Percentiles rank a stretch among this genome's conserved stretches.
Conservation (phyloP, 2,113 vertebrate genomes). For the Varanus salvator region DNA sequence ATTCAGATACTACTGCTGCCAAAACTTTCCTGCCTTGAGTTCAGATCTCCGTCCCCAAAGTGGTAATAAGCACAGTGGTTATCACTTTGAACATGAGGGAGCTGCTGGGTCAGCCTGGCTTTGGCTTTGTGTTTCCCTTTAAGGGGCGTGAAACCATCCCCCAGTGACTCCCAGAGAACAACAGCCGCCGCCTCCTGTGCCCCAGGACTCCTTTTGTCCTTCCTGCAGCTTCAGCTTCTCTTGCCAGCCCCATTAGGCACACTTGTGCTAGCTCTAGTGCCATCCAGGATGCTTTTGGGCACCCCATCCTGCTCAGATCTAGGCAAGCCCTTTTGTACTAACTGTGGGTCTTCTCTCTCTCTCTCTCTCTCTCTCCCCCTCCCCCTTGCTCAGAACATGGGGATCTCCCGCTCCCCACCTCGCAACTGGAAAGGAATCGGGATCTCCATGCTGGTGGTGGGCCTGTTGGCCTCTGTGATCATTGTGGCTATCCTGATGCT, state of each 20-base stretch:
- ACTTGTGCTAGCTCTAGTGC: neutral
- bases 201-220: too few species aligned
- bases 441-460: slow-evolving; percentile 16
- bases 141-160: too few species aligned
- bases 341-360: neutral
- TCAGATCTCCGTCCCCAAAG: too few species aligned
- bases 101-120: too few species aligned
- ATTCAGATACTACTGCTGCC: too few species aligned
- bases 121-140: neutral
- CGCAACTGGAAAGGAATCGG: slow-evolving; percentile 30
- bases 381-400: neutral
- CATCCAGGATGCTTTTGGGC: too few species aligned
- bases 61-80: too few species aligned
- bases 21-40: too few species aligned
- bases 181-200: neutral
- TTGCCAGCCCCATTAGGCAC: neutral
- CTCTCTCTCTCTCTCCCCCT: too few species aligned
- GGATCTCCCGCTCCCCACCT: neutral
- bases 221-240: too few species aligned
- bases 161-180: too few species aligned
- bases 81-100: neutral
- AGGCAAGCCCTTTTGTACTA: neutral
- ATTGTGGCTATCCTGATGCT: slow-evolving; percentile 22
- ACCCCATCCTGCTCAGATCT: neutral
- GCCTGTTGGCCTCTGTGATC: slow-evolving; percentile 10